Evolutionary conservation across 1,140 invertebrate genomes (phyloP).

Genomic region (Nasonia vitripennis): DNA sequence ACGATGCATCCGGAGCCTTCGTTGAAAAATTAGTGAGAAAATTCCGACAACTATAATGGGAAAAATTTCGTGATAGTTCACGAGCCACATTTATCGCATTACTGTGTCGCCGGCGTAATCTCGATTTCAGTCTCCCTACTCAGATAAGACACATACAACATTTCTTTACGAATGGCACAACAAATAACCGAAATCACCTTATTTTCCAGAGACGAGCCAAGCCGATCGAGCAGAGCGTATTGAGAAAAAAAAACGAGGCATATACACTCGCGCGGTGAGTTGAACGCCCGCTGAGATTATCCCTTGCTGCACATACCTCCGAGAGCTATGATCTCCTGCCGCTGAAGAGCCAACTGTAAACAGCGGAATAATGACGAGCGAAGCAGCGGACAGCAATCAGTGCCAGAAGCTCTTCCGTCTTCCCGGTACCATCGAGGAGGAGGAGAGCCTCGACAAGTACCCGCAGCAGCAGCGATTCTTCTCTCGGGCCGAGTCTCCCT

Average conservation of each 20-base stretch:
- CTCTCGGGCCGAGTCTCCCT: constrained; percentile 62
- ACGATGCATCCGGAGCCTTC: too few relatives aligned
- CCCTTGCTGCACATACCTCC: neutral
- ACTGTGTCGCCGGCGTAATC: too few relatives aligned
- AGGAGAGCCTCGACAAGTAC: constrained; percentile 59
- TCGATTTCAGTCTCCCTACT: too few relatives aligned
- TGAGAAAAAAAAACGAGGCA: neutral
- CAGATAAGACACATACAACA: too few relatives aligned
- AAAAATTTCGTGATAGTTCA: too few relatives aligned
- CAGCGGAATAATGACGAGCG: neutral
- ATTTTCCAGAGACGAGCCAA: neutral
- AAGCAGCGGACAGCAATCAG: neutral
- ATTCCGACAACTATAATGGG: too few relatives aligned
- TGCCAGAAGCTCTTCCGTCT: constrained; percentile 68
- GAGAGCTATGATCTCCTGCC: neutral
- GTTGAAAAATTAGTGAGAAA: too few relatives aligned
- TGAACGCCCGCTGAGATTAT: neutral
- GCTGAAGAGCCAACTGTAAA: neutral
- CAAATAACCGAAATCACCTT: neutral
- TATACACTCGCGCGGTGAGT: neutral
- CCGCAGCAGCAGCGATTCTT: constrained; percentile 37
- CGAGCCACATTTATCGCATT: too few relatives aligned
- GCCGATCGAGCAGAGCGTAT: neutral
- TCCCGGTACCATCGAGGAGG: constrained; percentile 70
- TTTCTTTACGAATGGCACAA: neutral